Evolutionary conservation across 2,113 vertebrate genomes (phyloP).

Genomic region (Ammospiza caudacuta): DNA sequence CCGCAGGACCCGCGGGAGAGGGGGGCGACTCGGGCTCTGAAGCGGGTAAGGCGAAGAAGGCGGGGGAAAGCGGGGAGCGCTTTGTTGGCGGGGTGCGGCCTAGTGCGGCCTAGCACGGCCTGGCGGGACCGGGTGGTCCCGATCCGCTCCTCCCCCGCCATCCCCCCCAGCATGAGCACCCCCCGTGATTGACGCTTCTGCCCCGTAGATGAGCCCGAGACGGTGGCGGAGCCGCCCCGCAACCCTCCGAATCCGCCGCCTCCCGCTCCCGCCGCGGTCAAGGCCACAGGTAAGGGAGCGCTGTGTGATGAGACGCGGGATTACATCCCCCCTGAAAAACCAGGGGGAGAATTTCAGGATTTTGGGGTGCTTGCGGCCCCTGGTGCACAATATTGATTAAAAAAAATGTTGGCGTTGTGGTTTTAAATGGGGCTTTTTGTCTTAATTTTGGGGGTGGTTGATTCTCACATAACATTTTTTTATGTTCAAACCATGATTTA

Average conservation of each 20-base stretch:
- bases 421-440: background rate
- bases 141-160: no score
- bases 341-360: rapidly evolving
- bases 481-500: background rate
- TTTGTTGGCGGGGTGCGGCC: background rate
- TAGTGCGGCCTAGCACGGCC: background rate
- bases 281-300: slow-evolving; percentile 84
- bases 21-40: slow-evolving; percentile 72
- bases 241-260: slow-evolving; percentile 65
- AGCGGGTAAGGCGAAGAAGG: slow-evolving; percentile 70
- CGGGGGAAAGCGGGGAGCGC: background rate
- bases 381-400: background rate
- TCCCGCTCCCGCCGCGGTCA: slow-evolving; percentile 80
- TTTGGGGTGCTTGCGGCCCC: background rate
- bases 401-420: background rate
- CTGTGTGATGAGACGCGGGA: background rate
- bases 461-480: background rate
- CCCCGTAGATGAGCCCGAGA: slow-evolving; percentile 82
- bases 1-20: background rate
- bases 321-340: background rate
- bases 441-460: rapidly evolving
- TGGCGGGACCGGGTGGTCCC: background rate
- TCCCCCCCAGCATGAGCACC: background rate
- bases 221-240: slow-evolving; percentile 72
- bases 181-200: background rate